Evolutionary conservation across 2,113 vertebrate genomes (phyloP).

Genomic region (Loxodonta africana): DNA sequence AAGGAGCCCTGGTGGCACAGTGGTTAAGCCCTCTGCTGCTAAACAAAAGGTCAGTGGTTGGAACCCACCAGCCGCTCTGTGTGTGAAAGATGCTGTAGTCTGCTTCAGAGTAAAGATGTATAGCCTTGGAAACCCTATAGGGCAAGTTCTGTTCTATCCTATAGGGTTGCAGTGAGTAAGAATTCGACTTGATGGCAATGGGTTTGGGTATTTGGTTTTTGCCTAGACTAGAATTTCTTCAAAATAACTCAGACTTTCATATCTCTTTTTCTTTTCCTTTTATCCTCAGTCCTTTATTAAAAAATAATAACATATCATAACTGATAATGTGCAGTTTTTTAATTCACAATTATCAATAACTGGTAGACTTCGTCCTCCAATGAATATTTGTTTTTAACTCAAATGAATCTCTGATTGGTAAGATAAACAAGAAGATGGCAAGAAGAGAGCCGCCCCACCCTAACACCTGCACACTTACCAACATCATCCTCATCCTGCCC

Average conservation of each 20-base stretch:
- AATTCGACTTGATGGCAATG: not conserved
- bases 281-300: not conserved
- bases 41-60: too few relatives aligned
- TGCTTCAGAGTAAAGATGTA: not conserved
- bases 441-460: not conserved
- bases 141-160: not conserved
- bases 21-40: too few relatives aligned
- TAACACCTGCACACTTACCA: not conserved
- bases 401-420: not conserved
- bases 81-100: not conserved
- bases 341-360: slow-evolving; percentile 1
- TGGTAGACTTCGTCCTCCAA: not conserved
- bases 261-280: not conserved
- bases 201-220: not conserved
- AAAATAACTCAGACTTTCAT: not conserved
- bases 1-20: too few relatives aligned
- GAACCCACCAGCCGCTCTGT: not conserved
- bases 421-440: not conserved
- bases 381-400: slow-evolving; percentile 30
- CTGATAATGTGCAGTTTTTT: not conserved
- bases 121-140: not conserved
- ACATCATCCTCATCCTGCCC: not conserved
- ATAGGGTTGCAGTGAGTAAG: not conserved
- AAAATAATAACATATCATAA: not conserved
- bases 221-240: not conserved